Evolutionary conservation across 2,113 vertebrate genomes (phyloP).

Genomic region (Paraplagusia blochii): DNA sequence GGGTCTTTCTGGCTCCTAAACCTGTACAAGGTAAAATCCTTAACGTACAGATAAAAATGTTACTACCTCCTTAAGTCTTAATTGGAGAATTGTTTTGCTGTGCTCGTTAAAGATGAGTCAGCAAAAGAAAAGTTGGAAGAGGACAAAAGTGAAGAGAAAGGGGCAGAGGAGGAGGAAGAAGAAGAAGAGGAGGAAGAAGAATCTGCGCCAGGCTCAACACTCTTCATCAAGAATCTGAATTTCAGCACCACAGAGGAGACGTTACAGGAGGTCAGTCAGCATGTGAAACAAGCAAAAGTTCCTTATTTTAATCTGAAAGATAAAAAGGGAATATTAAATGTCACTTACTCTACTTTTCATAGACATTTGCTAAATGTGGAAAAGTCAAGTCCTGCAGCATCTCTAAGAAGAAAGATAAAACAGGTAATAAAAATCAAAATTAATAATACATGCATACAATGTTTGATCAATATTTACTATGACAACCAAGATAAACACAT

Average conservation of each 20-base stretch:
- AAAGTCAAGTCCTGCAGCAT: slow-evolving; percentile 84
- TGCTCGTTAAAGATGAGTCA: slow-evolving; percentile 17
- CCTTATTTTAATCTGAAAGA: neutral
- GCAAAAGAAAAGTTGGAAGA: slow-evolving; percentile 36
- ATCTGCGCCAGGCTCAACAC: slow-evolving; percentile 83
- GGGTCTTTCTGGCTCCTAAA: slow-evolving; percentile 78
- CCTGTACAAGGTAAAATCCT: slow-evolving; percentile 46
- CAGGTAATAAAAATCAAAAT: slow-evolving; percentile 71
- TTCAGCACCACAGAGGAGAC: slow-evolving; percentile 87
- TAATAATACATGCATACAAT: no score
- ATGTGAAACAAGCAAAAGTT: neutral
- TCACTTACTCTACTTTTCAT: slow-evolving; percentile 41
- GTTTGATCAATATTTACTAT: no score
- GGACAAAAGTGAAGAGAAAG: slow-evolving; percentile 59
- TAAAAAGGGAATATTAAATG: neutral
- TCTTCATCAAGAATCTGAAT: slow-evolving; percentile 95
- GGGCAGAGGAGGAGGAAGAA: slow-evolving; percentile 59
- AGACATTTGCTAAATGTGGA: slow-evolving; percentile 89
- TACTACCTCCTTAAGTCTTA: neutral
- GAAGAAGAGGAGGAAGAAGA: slow-evolving; percentile 83
- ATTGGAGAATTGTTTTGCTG: neutral
- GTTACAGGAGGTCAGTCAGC: slow-evolving; percentile 71
- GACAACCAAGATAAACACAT: no score
- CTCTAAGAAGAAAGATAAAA: slow-evolving; percentile 91
- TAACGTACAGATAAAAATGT: neutral